These are phyloP conservation scores for Aphelocoma californica DNA, from an alignment of 2,797 vertebrate genomes.

Conservation along the genomic window DNA sequence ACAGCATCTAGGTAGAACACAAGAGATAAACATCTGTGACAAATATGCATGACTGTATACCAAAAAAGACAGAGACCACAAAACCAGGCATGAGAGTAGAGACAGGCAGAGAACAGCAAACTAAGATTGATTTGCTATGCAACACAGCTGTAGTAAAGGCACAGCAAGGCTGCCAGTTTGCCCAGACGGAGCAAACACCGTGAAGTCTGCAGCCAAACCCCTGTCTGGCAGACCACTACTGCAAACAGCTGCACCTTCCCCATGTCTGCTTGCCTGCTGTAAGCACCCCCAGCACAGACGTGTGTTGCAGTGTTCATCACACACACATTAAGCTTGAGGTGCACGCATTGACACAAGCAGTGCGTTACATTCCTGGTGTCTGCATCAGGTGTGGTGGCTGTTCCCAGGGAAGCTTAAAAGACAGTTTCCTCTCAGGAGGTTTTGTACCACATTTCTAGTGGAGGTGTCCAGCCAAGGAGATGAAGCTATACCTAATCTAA, in stretches of 20 bases:
- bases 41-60: background rate
- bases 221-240: background rate
- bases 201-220: background rate
- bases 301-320: accelerated
- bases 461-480: background rate
- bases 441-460: background rate
- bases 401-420: background rate
- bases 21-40: background rate
- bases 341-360: background rate
- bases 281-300: background rate
- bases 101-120: background rate
- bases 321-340: accelerated
- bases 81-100: background rate
- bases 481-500: background rate
- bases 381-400: too few relatives aligned
- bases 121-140: background rate
- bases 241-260: background rate
- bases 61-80: background rate
- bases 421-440: background rate
- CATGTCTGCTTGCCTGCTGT: background rate
- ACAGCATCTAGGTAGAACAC: background rate
- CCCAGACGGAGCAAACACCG: background rate
- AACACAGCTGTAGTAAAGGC: background rate
- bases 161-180: background rate
- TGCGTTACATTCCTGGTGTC: background rate